These are phyloP conservation scores for Oreochromis tanganicae DNA, from an alignment of 2,113 vertebrate genomes.

Conservation along the genomic window DNA sequence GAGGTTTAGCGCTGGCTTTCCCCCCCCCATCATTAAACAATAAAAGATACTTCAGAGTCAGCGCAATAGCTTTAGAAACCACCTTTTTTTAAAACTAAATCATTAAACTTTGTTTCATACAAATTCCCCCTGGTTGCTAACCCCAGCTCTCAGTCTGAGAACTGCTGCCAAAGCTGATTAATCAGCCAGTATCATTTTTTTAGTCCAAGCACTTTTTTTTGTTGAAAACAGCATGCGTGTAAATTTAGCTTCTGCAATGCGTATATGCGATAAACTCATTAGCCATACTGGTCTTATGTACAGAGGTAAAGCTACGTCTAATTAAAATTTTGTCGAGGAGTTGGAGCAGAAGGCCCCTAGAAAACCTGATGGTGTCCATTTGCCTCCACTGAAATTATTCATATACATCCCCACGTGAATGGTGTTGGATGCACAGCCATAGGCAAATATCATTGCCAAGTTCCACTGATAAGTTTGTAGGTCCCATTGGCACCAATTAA, in stretches of 20 bases:
- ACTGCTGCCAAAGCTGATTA: background rate
- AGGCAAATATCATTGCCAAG: background rate
- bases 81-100: background rate
- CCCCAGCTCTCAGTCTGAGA: background rate
- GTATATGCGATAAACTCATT: background rate
- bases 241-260: background rate
- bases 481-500: background rate
- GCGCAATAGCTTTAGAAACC: background rate
- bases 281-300: background rate
- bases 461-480: background rate
- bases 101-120: background rate
- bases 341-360: background rate
- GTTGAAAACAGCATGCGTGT: background rate
- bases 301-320: background rate
- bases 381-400: background rate
- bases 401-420: background rate
- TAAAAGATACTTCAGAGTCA: background rate
- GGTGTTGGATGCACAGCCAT: background rate
- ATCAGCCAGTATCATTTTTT: background rate
- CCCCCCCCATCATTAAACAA: background rate
- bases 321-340: background rate
- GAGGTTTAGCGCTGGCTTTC: background rate
- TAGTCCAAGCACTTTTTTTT: background rate
- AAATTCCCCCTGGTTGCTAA: background rate
- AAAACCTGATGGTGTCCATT: background rate